Conservation (phyloP, 1,140 invertebrate genomes). For the Zophobas atratus region DNA sequence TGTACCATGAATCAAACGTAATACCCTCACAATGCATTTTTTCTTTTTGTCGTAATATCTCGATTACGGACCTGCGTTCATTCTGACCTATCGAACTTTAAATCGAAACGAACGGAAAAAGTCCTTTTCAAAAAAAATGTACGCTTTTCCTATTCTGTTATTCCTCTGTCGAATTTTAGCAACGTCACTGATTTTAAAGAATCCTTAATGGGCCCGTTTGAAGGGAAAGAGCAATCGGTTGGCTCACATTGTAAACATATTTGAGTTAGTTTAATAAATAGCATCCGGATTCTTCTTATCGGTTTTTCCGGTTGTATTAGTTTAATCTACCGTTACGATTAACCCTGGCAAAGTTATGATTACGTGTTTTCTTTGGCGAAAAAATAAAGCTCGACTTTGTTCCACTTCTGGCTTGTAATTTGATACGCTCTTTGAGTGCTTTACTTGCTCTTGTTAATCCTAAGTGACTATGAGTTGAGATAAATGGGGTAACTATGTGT, state of each 20-base stretch:
- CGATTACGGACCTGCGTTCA: constrained; percentile 11
- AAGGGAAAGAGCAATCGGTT: background rate
- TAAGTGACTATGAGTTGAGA: constrained; percentile 23
- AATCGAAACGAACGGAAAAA: constrained; percentile 18
- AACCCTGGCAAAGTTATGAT: constrained; percentile 1
- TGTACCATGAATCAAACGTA: background rate
- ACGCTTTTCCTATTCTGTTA: constrained; percentile 23
- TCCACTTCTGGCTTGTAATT: constrained; percentile 18
- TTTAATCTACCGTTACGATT: constrained; percentile 11
- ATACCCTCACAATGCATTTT: too few species aligned
- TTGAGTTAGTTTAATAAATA: constrained; percentile 14
- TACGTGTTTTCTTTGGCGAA: constrained; percentile 13
- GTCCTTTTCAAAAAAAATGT: background rate
- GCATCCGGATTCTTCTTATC: constrained; percentile 19
- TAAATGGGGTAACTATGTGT: constrained; percentile 8
- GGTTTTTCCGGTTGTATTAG: constrained; percentile 3
- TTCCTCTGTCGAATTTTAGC: constrained; percentile 10
- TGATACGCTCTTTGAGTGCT: constrained; percentile 23
- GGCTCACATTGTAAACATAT: constrained; percentile 10
- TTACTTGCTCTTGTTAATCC: constrained; percentile 15
- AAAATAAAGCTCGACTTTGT: constrained; percentile 11
- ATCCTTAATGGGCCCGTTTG: constrained; percentile 21
- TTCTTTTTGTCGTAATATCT: constrained; percentile 5
- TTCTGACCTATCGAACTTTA: constrained; percentile 18
- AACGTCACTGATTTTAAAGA: constrained; percentile 41